Evolutionary conservation across 2,888 invertebrate genomes (phyloP).

Genomic region (Lasius fuliginosus): DNA sequence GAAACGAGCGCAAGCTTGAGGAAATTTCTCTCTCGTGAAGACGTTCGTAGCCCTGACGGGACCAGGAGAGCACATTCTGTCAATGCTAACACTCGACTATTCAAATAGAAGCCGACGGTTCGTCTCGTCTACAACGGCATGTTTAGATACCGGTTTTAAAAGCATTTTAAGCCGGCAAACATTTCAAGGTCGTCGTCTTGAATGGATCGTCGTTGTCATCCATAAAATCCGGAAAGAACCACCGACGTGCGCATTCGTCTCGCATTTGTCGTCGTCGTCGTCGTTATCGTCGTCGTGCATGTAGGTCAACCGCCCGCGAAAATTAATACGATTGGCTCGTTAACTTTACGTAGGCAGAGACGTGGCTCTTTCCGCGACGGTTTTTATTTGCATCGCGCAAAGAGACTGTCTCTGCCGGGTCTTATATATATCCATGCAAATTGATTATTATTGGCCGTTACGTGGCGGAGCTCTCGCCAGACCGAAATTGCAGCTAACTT

Average conservation of each 20-base stretch:
- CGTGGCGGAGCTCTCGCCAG: conserved; percentile 48
- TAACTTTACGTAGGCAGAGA: conserved; percentile 55
- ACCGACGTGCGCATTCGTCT: conserved; percentile 52
- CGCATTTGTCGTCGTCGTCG: conserved; percentile 45
- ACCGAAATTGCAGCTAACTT: conserved; percentile 65
- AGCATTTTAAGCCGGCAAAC: conserved; percentile 69
- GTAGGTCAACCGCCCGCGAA: conserved; percentile 67
- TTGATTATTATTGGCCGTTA: conserved; percentile 75
- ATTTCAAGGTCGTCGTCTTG: conserved; percentile 70
- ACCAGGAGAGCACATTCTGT: conserved; percentile 45
- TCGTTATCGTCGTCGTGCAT: conserved; percentile 37
- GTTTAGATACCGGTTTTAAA: conserved; percentile 75
- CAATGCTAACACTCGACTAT: conserved; percentile 55
- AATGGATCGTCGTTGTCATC: conserved; percentile 51
- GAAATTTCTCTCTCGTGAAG: conserved; percentile 43
- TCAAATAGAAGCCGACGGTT: conserved; percentile 57
- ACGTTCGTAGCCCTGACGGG: conserved; percentile 22
- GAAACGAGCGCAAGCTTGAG: not conserved
- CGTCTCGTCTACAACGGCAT: conserved; percentile 44
- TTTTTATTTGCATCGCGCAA: conserved; percentile 48
- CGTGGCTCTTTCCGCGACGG: conserved; percentile 28
- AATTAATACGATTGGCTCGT: conserved; percentile 69
- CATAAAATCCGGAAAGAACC: conserved; percentile 58
- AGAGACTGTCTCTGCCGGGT: conserved; percentile 58
- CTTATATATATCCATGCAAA: conserved; percentile 76